Base-by-base conservation (phyloP, 2,888 invertebrate species). In the Scrobipalpa atriplicella region DNA sequence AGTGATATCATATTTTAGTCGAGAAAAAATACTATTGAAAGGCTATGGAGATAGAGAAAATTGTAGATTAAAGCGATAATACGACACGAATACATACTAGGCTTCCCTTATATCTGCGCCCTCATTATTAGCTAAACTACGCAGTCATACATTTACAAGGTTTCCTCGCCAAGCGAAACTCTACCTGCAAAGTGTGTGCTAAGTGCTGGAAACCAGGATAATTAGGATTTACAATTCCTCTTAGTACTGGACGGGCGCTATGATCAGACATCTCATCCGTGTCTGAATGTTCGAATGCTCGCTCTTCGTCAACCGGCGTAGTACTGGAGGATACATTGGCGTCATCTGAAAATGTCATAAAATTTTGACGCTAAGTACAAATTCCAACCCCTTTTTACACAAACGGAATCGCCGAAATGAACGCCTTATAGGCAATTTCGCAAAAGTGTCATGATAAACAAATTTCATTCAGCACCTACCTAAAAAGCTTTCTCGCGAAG, bases 151-250 rank as follows among this genome's bases (percentile, higher is more conserved):
- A 76, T 73, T 77, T 82, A 74, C 66, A 75, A 74, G 79, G 81
- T 72, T 79, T 79, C 78, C 69, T 72, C 75, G 70, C 68, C 63
- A 38, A 77, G 69, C 66, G 64, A 68, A 74, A 71, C 71, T 71
- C 8, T 84, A 93, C 93, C 90, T 93, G 94, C 73, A 96, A 90
- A 69, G 95, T 95, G 78, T 96, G 95, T 18, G 96, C 96, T 77
- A 96, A 93, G 85, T 96, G 96, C 82, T 97, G 96, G 85, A 97
- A 97, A 67, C 97, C 96, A 21, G 96, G 95, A 89, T 97, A 97
- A 87, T 97, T 97, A 64, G 96, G 96, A 90, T 97, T 97, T 77
- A 96, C 95, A 75, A 96, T 96, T 72, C 96, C 96, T 74, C 95
- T 93, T 66, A 94, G 94, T 78, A 93, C 90, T 70, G 79, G 78